Evolutionary conservation across 2,113 vertebrate genomes (phyloP).

Genomic region (Archilochus colubris): DNA sequence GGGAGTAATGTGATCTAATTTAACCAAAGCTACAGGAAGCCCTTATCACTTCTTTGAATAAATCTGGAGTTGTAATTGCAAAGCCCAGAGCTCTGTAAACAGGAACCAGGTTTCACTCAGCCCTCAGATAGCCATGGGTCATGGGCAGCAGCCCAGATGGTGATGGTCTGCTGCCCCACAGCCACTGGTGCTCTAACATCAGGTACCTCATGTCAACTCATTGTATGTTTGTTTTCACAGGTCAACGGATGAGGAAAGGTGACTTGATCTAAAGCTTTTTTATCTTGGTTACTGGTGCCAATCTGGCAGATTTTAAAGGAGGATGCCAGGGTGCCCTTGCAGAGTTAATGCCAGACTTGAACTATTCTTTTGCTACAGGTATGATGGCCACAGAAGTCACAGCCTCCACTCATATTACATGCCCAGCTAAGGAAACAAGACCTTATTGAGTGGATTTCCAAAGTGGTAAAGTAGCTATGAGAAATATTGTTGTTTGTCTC

Average conservation of each 20-base stretch:
- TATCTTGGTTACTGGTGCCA: not conserved
- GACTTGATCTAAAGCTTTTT: not conserved
- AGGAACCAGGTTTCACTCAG: not conserved
- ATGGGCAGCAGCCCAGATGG: not conserved
- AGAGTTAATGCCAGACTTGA: not conserved
- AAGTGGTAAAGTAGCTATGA: accelerated
- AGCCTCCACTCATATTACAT: not conserved
- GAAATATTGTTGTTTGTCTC: not conserved
- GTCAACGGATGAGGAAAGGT: not conserved
- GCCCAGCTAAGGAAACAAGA: not conserved
- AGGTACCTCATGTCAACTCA: not conserved
- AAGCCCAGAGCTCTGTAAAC: not conserved
- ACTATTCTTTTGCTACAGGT: not conserved
- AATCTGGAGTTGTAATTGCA: not conserved
- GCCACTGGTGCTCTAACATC: not conserved
- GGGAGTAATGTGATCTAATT: not conserved
- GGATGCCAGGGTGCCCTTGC: not conserved
- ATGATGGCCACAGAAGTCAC: not conserved
- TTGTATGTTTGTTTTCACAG: not conserved
- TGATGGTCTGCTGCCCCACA: not conserved
- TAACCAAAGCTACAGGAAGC: not conserved
- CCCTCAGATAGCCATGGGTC: not conserved
- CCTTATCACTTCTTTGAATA: not conserved
- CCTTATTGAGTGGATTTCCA: not conserved
- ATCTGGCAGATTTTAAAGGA: not conserved